Conservation (phyloP, 2,888 invertebrate genomes). For the Leptarthrus brevirostris region DNA sequence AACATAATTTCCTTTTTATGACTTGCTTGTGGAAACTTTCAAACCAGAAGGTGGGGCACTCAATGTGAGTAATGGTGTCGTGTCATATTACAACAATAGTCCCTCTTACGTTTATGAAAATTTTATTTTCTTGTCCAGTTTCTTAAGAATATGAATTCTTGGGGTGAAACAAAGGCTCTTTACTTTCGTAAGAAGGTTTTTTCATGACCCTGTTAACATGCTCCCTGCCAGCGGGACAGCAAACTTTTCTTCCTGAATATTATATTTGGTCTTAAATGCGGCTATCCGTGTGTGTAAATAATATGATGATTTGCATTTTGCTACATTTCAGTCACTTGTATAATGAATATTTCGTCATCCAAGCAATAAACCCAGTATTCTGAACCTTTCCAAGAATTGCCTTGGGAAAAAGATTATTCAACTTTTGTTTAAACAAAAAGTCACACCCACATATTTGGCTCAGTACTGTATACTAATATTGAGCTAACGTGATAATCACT, state of each 20-base stretch:
- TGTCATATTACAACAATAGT: conserved; percentile 2
- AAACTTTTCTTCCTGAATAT: conserved; percentile 1
- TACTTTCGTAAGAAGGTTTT: not conserved
- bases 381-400: too few relatives aligned
- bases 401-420: too few relatives aligned
- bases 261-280: not conserved
- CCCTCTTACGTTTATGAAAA: conserved; percentile 11
- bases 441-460: too few relatives aligned
- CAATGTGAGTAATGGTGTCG: conserved; percentile 13
- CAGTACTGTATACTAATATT: too few relatives aligned
- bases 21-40: conserved; percentile 12
- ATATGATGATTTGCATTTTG: conserved; percentile 30
- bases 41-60: not conserved
- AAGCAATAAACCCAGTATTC: too few relatives aligned
- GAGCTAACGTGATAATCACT: too few relatives aligned
- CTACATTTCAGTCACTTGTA: not conserved
- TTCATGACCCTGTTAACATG: conserved; percentile 1
- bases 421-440: too few relatives aligned
- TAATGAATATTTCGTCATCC: too few relatives aligned
- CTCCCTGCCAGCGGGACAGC: not conserved
- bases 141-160: conserved; percentile 21
- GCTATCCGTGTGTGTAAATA: conserved; percentile 21
- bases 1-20: conserved; percentile 24
- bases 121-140: conserved; percentile 17
- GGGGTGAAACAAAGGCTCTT: not conserved